Percentiles rank a stretch among this genome's conserved stretches.
These are phyloP conservation scores for Cuniculus paca DNA, from an alignment of 2,797 vertebrate genomes.

Conservation along the genomic window DNA sequence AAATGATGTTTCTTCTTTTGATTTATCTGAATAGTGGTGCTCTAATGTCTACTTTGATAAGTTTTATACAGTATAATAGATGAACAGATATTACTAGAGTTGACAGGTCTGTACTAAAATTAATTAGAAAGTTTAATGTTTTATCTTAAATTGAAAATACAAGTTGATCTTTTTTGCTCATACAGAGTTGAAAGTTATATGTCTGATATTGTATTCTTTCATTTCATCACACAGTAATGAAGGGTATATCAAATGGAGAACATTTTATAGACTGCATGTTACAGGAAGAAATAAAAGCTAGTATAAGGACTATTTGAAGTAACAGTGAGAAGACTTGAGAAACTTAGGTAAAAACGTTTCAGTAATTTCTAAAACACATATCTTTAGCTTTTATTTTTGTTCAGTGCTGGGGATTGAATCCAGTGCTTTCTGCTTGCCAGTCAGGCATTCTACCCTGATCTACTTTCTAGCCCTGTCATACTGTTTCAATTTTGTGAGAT, in stretches of 20 bases:
- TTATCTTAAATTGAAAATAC: conserved; percentile 41
- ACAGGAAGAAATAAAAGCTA: conserved; percentile 60
- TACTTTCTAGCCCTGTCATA: accelerated
- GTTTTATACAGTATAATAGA: not conserved
- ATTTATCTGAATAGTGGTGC: not conserved
- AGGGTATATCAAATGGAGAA: not conserved
- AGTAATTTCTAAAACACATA: not conserved
- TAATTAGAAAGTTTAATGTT: conserved; percentile 15
- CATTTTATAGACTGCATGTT: not conserved
- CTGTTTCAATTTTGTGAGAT: not conserved
- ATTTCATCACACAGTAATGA: not conserved
- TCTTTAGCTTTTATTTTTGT: not conserved
- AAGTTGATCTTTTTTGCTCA: not conserved
- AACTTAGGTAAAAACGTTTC: not conserved
- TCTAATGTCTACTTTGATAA: not conserved
- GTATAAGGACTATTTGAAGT: not conserved
- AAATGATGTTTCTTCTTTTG: not conserved
- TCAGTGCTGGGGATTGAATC: too few relatives aligned
- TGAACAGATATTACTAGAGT: not conserved
- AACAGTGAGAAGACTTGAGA: not conserved
- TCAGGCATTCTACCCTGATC: too few relatives aligned
- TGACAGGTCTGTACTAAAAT: not conserved
- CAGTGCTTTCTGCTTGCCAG: not conserved
- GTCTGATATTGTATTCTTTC: conserved; percentile 24
- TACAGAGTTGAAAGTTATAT: conserved; percentile 29